phyloP scores from a whole-genome alignment of 2,888 invertebrate genomes.

The Disparrhopalites patrizii region DNA sequence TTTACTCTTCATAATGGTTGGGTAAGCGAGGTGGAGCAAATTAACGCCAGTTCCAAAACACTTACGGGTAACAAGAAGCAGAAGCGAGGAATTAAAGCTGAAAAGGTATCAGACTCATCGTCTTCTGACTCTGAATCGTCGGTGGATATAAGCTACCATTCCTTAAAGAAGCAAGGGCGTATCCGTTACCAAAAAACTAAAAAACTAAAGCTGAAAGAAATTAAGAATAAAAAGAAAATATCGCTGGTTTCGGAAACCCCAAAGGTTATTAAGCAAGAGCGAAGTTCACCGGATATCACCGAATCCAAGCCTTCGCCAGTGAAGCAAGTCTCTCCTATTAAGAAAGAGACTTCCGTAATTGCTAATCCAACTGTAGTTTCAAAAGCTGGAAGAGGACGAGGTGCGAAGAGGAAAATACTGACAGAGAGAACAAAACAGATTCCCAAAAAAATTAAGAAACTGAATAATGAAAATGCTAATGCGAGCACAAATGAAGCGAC shows the following conservation, averaged over 20 bases:
- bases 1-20: constrained; percentile 15
- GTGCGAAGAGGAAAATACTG: neutral
- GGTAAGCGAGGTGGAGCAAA: constrained; percentile 10
- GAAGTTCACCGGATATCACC: neutral
- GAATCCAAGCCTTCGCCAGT: no score
- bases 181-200: neutral
- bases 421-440: neutral
- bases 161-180: neutral
- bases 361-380: neutral
- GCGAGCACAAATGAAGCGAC: no score
- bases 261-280: no score
- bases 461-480: neutral
- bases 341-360: neutral
- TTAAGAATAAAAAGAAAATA: neutral
- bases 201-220: neutral
- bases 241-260: no score
- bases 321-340: neutral
- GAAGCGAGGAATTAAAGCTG: neutral
- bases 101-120: neutral
- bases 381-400: neutral
- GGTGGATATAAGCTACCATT: constrained; percentile 13
- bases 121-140: constrained; percentile 11
- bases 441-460: neutral
- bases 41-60: neutral
- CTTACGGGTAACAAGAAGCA: neutral